phyloP scores from a whole-genome alignment of 2,888 invertebrate species.

The Parnassius apollo region DNA sequence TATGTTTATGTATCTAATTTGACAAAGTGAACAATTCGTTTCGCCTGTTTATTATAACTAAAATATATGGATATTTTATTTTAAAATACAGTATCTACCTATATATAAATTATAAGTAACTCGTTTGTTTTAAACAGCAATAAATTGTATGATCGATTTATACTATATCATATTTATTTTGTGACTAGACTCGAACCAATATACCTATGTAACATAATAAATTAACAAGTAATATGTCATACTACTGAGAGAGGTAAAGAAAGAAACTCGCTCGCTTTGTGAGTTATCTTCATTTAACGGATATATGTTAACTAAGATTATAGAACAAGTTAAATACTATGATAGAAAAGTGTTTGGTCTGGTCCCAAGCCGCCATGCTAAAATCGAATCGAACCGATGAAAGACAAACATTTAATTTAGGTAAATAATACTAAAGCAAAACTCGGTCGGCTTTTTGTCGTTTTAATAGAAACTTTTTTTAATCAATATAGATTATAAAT shows the following conservation, averaged over 20 bases:
- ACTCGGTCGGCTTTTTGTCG: constrained; percentile 9
- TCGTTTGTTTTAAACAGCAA: too few relatives aligned
- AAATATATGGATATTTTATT: too few relatives aligned
- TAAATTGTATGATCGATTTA: not conserved
- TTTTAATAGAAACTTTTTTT: not conserved
- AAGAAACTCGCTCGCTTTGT: constrained; percentile 3
- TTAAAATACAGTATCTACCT: too few relatives aligned
- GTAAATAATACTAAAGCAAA: constrained; percentile 2
- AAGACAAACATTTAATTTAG: constrained; percentile 14
- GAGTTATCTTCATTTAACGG: constrained; percentile 15
- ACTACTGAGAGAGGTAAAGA: constrained; percentile 1
- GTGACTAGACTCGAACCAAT: not conserved
- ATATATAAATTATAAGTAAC: too few relatives aligned
- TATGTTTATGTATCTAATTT: too few relatives aligned
- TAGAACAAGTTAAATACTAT: constrained; percentile 8
- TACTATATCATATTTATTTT: too few relatives aligned
- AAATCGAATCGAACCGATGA: constrained; percentile 12
- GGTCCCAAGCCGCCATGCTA: constrained; percentile 22
- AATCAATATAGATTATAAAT: too few relatives aligned
- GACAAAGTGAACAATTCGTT: too few relatives aligned
- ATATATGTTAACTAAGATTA: not conserved
- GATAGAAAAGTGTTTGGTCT: constrained; percentile 11
- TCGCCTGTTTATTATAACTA: too few relatives aligned
- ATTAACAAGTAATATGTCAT: not conserved
- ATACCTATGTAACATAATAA: not conserved